Conservation (phyloP, 2,888 invertebrate species). For the Ophioninae sp. region DNA sequence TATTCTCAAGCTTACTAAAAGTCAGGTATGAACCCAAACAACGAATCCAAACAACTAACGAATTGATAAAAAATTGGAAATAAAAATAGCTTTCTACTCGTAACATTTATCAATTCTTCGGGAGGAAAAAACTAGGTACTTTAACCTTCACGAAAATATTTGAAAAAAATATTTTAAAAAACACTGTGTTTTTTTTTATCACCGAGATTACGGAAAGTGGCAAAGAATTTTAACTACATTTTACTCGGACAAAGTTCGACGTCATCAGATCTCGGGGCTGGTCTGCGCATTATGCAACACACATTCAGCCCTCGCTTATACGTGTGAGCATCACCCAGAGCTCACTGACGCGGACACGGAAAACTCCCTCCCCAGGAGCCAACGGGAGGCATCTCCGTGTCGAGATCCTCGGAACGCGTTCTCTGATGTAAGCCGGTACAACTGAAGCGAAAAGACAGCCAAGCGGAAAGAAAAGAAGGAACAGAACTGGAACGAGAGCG, state of each 20-base stretch:
- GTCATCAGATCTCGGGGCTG: conserved; percentile 35
- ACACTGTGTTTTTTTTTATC: too few species aligned
- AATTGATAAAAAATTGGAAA: too few species aligned
- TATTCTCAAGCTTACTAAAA: too few species aligned
- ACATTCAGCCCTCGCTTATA: not conserved
- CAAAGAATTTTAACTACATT: not conserved
- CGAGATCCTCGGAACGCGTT: conserved; percentile 25
- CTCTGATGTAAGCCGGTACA: conserved; percentile 42
- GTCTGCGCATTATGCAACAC: conserved; percentile 49
- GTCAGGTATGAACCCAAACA: too few species aligned
- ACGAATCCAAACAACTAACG: too few species aligned
- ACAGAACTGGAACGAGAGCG: not conserved
- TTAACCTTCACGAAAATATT: too few species aligned
- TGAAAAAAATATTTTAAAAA: too few species aligned
- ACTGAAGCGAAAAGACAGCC: conserved; percentile 22
- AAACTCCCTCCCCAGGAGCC: conserved; percentile 10
- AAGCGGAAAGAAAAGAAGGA: conserved; percentile 25
- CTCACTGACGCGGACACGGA: conserved; percentile 10
- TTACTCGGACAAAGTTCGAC: not conserved
- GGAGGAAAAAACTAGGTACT: too few species aligned
- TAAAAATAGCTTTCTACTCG: too few species aligned
- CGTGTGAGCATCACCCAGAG: not conserved
- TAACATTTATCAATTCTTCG: too few species aligned
- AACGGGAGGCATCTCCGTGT: conserved; percentile 24
- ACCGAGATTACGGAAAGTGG: too few species aligned